Evolutionary conservation across 2,113 vertebrate genomes (phyloP), one percentile per base, ranked within the genome.

Genomic region (Ameiurus melas): DNA sequence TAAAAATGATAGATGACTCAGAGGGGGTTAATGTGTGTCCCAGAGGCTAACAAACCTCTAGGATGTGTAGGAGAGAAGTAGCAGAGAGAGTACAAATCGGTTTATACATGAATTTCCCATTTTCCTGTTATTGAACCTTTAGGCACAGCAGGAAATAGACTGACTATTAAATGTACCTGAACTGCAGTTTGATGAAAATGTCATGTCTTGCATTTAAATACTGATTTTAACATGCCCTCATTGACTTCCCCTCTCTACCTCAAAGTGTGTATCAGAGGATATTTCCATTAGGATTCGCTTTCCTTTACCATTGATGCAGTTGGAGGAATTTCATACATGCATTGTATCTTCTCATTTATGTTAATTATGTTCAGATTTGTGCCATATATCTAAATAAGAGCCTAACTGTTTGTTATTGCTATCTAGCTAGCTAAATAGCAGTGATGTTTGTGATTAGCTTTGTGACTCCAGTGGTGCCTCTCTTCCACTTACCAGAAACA

Each of bases 1-100:
- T 81, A 81, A 86, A 87, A 87, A 68, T 81, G 86, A 81, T 81
- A 57, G 33, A 87, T 81, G 60, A 64, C 77, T 68, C 6, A 66
- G 14, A 82, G 62, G n/a, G 86, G 78, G 85, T 81, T 64, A 86
- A 51, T 86, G 75, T 30, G 39, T 55, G 60, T 80, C 75, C 77
- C 77, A 80, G 75, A 81, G 30, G 20, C 33, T 87, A 57, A 62
- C 30, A 87, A 64, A 55, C 62, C 66, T 71, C 78, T 57, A 71
- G 51, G 14, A 5, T 70, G 33, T 70, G 78, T 57, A 62, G 66
- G 60, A 43, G 33, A 62, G 33, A 27, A 62, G 80, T 33, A 43
- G 57, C 22, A 16, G 80, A 43, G 22, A 62, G 80, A 62, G 57
- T 27, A 12, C n/a, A 83, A 62, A 62, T 82, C 79, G 36, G 30